Evolutionary conservation across 2,797 vertebrate species (phyloP), one percentile per base, ranked within the genome.

Genomic region (Antennarius maculatus): DNA sequence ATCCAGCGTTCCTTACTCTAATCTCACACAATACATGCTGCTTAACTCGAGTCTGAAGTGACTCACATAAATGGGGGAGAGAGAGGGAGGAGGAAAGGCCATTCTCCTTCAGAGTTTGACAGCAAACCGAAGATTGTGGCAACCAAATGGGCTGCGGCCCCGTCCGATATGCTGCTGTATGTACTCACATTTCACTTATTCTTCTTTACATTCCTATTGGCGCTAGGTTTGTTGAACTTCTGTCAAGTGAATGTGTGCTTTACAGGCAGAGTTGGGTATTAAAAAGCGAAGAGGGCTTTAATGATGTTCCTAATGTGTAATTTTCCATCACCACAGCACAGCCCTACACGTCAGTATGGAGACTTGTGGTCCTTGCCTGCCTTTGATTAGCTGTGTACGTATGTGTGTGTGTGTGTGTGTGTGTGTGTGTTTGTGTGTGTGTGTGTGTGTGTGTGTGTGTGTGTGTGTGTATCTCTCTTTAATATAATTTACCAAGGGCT

Each of bases 401-500:
- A 45, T 71, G 85, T 34, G 37, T 39, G 37, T 39, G 37, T 53
- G 42, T 64, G 15, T 59, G 39, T 45, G 57, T 45, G 43, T 72
- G 39, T 63, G 47, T 65, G 51, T 50, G 48, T 55, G 43, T 72
- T 66, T 66, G 39, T 71, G 84, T 84, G 85, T 34, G 37, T 39
- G 37, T 39, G 37, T 53, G 42, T 64, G 15, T 59, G 39, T 45
- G 57, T 45, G 43, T 72, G 39, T 63, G 47, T 65, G 51, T 50
- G 48, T 55, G 43, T 72, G 68, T 66, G 39, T 71, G 84, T 84
- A 76, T 83, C 73, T 80, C 75, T 83, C 82, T 81, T 84, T 91
- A 91, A 85, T 85, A 85, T 91, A 89, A 91, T 89, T 88, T 86
- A 83, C 88, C 80, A 54, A 78, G 58, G 77, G 83, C 79, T 79